phyloP scores from a whole-genome alignment of 1,140 invertebrate genomes.

The Thereuonema tuberculata region DNA sequence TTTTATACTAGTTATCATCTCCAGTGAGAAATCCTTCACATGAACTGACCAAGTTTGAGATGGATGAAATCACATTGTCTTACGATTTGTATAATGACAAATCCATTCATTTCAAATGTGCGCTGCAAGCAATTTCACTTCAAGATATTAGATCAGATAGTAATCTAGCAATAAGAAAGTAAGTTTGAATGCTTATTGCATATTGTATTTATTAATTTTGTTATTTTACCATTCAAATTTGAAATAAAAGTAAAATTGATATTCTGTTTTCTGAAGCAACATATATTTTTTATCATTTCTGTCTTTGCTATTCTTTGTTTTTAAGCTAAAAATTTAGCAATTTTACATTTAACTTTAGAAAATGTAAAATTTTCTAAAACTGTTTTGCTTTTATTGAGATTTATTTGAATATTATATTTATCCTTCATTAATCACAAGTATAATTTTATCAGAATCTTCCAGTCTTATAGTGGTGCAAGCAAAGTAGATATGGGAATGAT shows the following conservation, averaged over 20 bases:
- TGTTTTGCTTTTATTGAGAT: too few relatives aligned
- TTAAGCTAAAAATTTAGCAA: too few relatives aligned
- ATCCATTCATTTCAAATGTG: conserved; percentile 53
- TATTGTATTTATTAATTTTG: not conserved
- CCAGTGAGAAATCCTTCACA: conserved; percentile 55
- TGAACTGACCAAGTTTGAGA: conserved; percentile 51
- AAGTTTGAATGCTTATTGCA: conserved; percentile 21
- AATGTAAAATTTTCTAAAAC: too few relatives aligned
- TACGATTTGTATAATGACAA: conserved; percentile 52
- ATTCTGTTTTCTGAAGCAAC: too few relatives aligned
- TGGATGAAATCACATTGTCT: conserved; percentile 49
- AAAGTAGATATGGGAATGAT: conserved; percentile 43
- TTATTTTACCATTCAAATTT: not conserved
- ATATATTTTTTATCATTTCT: not conserved
- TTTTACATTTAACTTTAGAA: too few relatives aligned
- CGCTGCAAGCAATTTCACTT: conserved; percentile 49
- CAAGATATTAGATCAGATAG: conserved; percentile 57
- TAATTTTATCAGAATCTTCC: conserved; percentile 43
- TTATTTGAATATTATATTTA: too few relatives aligned
- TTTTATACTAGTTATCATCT: conserved; percentile 26
- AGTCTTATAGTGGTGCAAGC: conserved; percentile 45
- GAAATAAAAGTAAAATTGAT: too few relatives aligned
- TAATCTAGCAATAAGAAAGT: conserved; percentile 48
- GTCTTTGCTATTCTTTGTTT: not conserved
- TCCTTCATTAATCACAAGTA: not conserved